Conservation (phyloP, 2,797 vertebrate species). For the Chanos chanos region DNA sequence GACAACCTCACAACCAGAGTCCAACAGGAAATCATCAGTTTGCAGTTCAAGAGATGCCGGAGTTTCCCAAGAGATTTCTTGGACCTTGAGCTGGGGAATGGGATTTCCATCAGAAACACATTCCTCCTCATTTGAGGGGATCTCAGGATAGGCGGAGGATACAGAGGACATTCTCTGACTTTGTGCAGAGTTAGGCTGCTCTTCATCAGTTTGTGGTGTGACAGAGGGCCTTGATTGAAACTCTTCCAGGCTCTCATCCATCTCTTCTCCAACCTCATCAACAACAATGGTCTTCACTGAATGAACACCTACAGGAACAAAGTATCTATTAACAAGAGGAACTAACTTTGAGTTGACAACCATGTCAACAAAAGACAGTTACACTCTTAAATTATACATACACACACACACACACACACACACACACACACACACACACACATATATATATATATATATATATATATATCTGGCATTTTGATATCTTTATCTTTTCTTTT, state of each 20-base stretch:
- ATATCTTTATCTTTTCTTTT: too few species aligned
- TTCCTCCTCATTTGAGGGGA: slow-evolving; percentile 32
- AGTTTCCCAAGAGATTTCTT: slow-evolving; percentile 44
- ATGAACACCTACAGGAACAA: too few species aligned
- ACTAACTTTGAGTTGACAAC: too few species aligned
- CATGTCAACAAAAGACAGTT: too few species aligned
- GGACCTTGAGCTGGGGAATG: slow-evolving; percentile 35
- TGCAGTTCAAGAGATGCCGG: slow-evolving; percentile 20
- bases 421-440: too few species aligned
- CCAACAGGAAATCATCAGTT: slow-evolving; percentile 51
- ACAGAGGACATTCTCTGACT: slow-evolving; percentile 21
- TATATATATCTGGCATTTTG: too few species aligned
- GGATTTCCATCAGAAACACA: slow-evolving; percentile 39
- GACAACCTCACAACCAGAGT: slow-evolving; percentile 35
- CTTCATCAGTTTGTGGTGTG: slow-evolving; percentile 18
- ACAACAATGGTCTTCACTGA: not conserved
- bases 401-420: too few species aligned
- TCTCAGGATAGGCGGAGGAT: slow-evolving; percentile 19
- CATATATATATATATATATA: too few species aligned
- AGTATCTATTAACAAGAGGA: too few species aligned
- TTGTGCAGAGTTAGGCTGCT: not conserved
- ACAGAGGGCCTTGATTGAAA: not conserved
- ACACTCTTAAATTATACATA: too few species aligned
- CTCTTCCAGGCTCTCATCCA: not conserved
- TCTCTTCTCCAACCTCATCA: not conserved